Evolutionary conservation across 2,888 invertebrate genomes (phyloP).

Genomic region (Selenia dentaria): DNA sequence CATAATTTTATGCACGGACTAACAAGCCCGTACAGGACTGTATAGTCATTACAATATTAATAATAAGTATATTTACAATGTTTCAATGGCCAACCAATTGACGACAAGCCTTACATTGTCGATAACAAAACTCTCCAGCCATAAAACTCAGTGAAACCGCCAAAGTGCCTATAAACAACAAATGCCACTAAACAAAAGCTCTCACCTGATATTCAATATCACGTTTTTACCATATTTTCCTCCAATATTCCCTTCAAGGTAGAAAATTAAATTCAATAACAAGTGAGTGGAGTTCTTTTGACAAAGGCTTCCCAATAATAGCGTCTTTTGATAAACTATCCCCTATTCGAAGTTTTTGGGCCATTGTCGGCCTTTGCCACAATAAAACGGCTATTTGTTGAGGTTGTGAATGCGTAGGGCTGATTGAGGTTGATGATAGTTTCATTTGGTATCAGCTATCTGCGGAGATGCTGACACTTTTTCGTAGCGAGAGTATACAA

Average conservation of each 20-base stretch:
- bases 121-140: too few species aligned
- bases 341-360: slow-evolving; percentile 3
- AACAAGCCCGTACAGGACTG: too few species aligned
- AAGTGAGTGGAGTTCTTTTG: slow-evolving; percentile 18
- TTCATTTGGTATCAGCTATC: slow-evolving; percentile 1
- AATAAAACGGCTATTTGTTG: slow-evolving; percentile 30
- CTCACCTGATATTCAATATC: slow-evolving; percentile 21
- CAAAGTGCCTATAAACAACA: slow-evolving; percentile 17
- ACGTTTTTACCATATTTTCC: slow-evolving; percentile 23
- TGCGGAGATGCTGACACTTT: too few species aligned
- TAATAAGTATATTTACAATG: too few species aligned
- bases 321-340: slow-evolving; percentile 22
- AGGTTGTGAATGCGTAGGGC: slow-evolving; percentile 15
- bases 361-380: slow-evolving; percentile 21
- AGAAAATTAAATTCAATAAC: slow-evolving; percentile 33
- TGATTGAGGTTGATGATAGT: slow-evolving; percentile 24
- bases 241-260: slow-evolving; percentile 20
- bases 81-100: too few species aligned
- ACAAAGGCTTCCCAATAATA: slow-evolving; percentile 13
- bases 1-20: too few species aligned
- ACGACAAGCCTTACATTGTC: too few species aligned
- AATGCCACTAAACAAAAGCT: slow-evolving; percentile 15
- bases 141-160: slow-evolving; percentile 10
- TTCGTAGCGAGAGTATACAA: too few species aligned
- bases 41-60: too few species aligned